Evolutionary conservation across 1,140 invertebrate species (phyloP).

Genomic region (Brachionus calyciflorus): DNA sequence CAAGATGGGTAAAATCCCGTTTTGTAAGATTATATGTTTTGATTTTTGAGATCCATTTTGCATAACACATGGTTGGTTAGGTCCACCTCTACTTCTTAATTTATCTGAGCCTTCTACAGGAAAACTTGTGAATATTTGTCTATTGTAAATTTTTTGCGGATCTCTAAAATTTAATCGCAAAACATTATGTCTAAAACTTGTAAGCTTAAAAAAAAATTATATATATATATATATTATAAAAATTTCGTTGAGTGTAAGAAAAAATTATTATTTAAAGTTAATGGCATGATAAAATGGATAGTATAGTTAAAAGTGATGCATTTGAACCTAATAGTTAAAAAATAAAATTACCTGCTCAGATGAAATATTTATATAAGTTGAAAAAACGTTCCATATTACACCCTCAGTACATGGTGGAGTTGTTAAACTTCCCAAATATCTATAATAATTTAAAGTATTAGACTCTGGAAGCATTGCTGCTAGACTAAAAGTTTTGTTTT

Average conservation of each 20-base stretch:
- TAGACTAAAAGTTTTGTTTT: background rate
- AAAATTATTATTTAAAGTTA: too few species aligned
- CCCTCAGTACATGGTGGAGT: slow-evolving; percentile 83
- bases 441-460: slow-evolving; percentile 60
- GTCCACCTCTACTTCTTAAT: background rate
- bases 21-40: background rate
- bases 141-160: slow-evolving; percentile 36
- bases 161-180: slow-evolving; percentile 38
- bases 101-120: background rate
- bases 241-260: too few species aligned
- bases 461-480: background rate
- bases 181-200: background rate
- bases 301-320: too few species aligned
- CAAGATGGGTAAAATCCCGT: too few species aligned
- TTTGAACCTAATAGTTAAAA: too few species aligned
- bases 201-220: too few species aligned
- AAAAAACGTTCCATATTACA: slow-evolving; percentile 82
- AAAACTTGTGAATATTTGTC: slow-evolving; percentile 10
- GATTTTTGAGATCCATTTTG: background rate
- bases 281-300: too few species aligned
- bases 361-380: slow-evolving; percentile 61
- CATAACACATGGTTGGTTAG: background rate
- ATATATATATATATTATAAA: too few species aligned
- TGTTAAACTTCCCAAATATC: slow-evolving; percentile 80
- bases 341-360: slow-evolving; percentile 11